Conservation (phyloP, 2,113 vertebrate species). For the Periophthalmodon schlosseri region DNA sequence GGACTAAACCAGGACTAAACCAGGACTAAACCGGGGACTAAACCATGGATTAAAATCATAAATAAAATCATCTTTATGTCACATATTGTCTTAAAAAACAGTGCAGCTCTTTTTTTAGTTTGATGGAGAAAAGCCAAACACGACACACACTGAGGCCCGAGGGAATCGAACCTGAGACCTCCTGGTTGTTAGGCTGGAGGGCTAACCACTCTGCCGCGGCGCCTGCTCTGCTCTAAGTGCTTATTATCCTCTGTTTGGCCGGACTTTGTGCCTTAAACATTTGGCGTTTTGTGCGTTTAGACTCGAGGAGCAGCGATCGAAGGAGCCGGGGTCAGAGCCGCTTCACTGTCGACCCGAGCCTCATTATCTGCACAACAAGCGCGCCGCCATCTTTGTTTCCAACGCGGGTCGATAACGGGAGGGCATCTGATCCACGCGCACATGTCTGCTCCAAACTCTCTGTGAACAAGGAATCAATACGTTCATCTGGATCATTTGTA, state of each 20-base stretch:
- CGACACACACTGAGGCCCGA: too few relatives aligned
- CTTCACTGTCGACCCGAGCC: neutral
- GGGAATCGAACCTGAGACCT: neutral
- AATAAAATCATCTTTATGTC: too few relatives aligned
- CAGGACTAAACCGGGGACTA: too few relatives aligned
- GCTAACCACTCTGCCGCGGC: too few relatives aligned
- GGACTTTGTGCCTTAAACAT: neutral
- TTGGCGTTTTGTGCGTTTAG: neutral
- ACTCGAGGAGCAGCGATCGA: neutral
- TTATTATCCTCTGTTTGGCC: too few relatives aligned
- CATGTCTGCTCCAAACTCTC: too few relatives aligned
- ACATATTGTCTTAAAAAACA: too few relatives aligned
- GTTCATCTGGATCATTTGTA: neutral
- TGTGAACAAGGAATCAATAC: neutral
- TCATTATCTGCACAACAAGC: conserved; percentile 1
- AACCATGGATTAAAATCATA: too few relatives aligned
- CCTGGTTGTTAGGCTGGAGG: neutral
- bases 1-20: too few relatives aligned
- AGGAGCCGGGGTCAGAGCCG: neutral
- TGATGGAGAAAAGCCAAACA: too few relatives aligned
- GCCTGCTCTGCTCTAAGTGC: too few relatives aligned
- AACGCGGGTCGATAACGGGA: neutral
- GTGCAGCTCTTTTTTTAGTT: too few relatives aligned
- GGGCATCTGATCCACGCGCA: neutral
- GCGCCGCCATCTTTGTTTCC: neutral